Conservation (phyloP, 2,797 vertebrate species). For the Meriones psammophilus region DNA sequence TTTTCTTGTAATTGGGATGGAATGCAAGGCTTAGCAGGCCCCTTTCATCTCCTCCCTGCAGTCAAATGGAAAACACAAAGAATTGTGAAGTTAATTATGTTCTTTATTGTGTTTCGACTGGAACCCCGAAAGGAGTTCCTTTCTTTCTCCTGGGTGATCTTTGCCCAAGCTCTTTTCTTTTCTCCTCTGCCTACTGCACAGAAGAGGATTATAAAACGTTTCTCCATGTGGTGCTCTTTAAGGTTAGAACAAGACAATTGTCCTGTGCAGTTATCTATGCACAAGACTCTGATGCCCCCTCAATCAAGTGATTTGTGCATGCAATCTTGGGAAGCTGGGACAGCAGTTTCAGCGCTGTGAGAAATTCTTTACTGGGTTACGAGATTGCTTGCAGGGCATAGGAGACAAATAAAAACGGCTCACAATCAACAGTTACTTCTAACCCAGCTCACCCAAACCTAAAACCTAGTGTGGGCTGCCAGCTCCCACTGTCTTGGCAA, state of each 20-base stretch:
- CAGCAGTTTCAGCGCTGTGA: slow-evolving; percentile 94
- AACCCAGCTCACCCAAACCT: slow-evolving; percentile 92
- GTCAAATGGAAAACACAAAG: slow-evolving; percentile 99
- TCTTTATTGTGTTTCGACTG: slow-evolving; percentile 92
- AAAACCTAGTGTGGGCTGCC: slow-evolving; percentile 94
- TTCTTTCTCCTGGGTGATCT: slow-evolving; percentile 93
- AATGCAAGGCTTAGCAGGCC: slow-evolving; percentile 99
- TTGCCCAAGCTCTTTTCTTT: slow-evolving; percentile 90
- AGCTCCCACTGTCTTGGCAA: slow-evolving; percentile 99
- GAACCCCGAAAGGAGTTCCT: slow-evolving; percentile 89
- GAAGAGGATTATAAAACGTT: slow-evolving; percentile 96
- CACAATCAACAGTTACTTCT: slow-evolving; percentile 94
- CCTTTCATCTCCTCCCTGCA: slow-evolving; percentile 99
- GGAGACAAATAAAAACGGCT: slow-evolving; percentile 96
- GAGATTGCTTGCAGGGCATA: slow-evolving; percentile 96
- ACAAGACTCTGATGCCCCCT: slow-evolving; percentile 92
- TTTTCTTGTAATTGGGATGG: slow-evolving; percentile 99
- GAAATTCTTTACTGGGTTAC: slow-evolving; percentile 95
- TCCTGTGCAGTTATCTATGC: slow-evolving; percentile 92
- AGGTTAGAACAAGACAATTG: slow-evolving; percentile 92
- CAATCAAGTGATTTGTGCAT: slow-evolving; percentile 97
- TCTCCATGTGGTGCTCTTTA: slow-evolving; percentile 92
- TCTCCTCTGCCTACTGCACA: slow-evolving; percentile 93
- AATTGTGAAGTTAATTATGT: slow-evolving; percentile 99
- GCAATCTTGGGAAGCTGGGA: slow-evolving; percentile 96